These are phyloP conservation scores for Loriculus beryllinus DNA, from an alignment of 2,797 vertebrate species.

Conservation along the genomic window DNA sequence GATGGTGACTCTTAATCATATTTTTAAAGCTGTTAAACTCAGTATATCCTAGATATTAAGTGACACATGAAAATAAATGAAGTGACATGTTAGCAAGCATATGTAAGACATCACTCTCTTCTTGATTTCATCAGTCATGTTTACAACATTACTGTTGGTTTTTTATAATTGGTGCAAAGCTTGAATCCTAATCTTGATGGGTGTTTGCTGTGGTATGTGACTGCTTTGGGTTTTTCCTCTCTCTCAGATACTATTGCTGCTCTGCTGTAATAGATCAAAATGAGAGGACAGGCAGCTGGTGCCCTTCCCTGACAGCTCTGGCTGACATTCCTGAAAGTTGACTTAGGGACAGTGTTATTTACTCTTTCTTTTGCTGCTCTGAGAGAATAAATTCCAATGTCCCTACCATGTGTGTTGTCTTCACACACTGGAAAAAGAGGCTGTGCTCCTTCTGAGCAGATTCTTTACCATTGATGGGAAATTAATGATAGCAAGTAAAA, in stretches of 20 bases:
- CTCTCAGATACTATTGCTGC: background rate
- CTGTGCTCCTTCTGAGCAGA: background rate
- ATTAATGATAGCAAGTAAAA: background rate
- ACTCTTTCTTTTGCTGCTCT: slow-evolving; percentile 38
- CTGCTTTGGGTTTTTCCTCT: background rate
- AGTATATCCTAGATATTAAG: background rate
- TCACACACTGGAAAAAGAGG: slow-evolving; percentile 1
- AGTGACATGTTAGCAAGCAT: background rate
- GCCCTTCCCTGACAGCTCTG: slow-evolving; percentile 50
- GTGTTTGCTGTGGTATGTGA: background rate
- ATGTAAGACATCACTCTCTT: background rate
- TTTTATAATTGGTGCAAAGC: background rate
- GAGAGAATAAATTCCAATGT: slow-evolving; percentile 28
- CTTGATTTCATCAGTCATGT: background rate
- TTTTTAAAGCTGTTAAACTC: slow-evolving; percentile 5
- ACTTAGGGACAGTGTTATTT: slow-evolving; percentile 64
- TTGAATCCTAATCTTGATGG: background rate
- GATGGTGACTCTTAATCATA: background rate
- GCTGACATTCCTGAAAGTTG: slow-evolving; percentile 65
- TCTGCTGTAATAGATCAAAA: slow-evolving; percentile 14
- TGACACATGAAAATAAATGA: background rate
- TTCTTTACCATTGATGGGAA: slow-evolving; percentile 51
- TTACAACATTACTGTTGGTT: background rate
- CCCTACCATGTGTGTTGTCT: background rate
- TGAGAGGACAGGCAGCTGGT: slow-evolving; percentile 39